Evolutionary conservation across 2,888 invertebrate genomes (phyloP), one percentile per base, ranked within the genome.

Genomic region (Pherbina coryleti): DNA sequence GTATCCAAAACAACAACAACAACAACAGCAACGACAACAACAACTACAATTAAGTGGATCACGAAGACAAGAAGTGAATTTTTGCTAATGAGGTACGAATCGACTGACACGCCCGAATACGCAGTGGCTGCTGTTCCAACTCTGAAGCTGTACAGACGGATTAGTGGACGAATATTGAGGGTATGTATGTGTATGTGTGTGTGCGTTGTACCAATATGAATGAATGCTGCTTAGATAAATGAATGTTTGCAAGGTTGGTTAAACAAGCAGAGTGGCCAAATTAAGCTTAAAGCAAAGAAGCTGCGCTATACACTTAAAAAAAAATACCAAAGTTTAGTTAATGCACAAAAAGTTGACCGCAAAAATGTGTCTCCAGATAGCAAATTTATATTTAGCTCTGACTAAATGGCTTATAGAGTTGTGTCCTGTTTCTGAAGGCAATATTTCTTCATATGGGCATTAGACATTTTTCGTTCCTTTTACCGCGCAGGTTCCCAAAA

Each of bases 51-150:
- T 64, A 74, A 64, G 66, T 66, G 66, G 74, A 74, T 66, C 74
- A 49, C 49, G 22, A 22, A 73, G 57, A 60, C 37, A 49, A 73
- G 60, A 28, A 64, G 31, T 19, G 51, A 51, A 74, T 66, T 74
- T 64, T 66, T 66, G 74, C 66, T 74, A 74, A 74, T 74, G 66
- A 66, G 64, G 62, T 62, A 74, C 62, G 73, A 64, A 74, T 74
- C 64, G 62, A 25, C 62, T 14, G 73, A 57, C 72, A 72, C 72
- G 60, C 72, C 72, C 72, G 37, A 74, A 37, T 62, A 70, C 70
- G 19, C 19, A 49, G n/a, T 53, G 28, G 8, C 3, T 70, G 34
- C 19, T 44, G 44, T 3, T 44, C n/a, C n/a, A 7, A 34, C 17
- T 31, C 64, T 34, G 34, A 44, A 44, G 44, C 44, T 44, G 44